Evolutionary conservation across 2,888 invertebrate species (phyloP).

Genomic region (Synanthedon vespiformis): DNA sequence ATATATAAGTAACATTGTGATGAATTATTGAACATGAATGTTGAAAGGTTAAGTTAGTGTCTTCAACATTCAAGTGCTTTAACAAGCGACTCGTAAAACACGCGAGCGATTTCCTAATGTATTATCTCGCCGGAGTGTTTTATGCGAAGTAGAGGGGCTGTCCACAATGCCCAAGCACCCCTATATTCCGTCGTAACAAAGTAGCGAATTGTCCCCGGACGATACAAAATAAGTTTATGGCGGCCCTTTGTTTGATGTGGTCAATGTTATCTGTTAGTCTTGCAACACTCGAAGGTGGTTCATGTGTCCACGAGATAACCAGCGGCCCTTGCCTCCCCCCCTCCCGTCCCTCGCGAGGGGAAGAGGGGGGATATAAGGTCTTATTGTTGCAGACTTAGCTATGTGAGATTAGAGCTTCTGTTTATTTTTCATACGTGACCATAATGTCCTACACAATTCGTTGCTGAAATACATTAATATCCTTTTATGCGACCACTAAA

Average conservation of each 20-base stretch:
- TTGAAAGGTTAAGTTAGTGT: too few species aligned
- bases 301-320: constrained; percentile 33
- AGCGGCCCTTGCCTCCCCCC: neutral
- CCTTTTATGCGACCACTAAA: too few species aligned
- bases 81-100: constrained; percentile 8
- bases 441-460: constrained; percentile 39
- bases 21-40: too few species aligned
- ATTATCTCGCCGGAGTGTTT: constrained; percentile 8
- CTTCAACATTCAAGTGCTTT: neutral
- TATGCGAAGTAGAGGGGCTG: constrained; percentile 7
- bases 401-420: constrained; percentile 48
- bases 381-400: constrained; percentile 55
- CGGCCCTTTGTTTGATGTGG: constrained; percentile 1
- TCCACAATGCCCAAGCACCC: constrained; percentile 13
- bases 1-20: too few species aligned
- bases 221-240: constrained; percentile 63
- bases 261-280: constrained; percentile 3
- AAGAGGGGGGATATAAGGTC: constrained; percentile 28
- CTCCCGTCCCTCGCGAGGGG: constrained; percentile 13
- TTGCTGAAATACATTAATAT: neutral
- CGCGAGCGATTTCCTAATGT: constrained; percentile 16
- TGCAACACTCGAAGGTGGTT: constrained; percentile 11
- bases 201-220: constrained; percentile 39
- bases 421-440: constrained; percentile 55
- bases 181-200: constrained; percentile 24